phyloP scores from a whole-genome alignment of 2,113 vertebrate genomes.

The Bubo scandiacus region DNA sequence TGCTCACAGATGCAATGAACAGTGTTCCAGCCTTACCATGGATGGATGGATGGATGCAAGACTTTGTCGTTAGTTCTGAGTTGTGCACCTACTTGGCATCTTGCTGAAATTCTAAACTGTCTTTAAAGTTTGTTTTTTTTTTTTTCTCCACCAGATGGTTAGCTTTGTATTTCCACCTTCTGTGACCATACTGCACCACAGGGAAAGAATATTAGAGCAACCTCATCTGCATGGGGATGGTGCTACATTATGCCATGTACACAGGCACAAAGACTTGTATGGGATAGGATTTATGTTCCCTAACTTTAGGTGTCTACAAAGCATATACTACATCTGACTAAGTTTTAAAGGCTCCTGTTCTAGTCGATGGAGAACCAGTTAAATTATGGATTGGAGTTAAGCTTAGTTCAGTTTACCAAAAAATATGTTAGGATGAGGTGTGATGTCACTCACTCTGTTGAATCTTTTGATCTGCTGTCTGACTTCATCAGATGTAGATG shows the following conservation, averaged over 20 bases:
- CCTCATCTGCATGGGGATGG: not conserved
- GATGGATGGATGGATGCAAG: not conserved
- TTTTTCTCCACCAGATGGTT: not conserved
- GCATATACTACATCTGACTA: not conserved
- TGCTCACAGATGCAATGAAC: not conserved
- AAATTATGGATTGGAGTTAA: not conserved
- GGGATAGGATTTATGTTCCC: not conserved
- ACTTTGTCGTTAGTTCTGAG: not conserved
- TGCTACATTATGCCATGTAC: not conserved
- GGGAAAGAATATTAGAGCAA: not conserved
- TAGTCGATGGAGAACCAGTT: accelerated
- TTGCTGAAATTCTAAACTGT: not conserved
- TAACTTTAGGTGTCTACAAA: not conserved
- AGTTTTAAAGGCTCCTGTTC: not conserved
- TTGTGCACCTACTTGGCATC: not conserved
- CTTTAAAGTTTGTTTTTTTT: not conserved
- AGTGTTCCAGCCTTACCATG: not conserved
- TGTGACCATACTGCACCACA: not conserved
- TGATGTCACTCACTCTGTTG: not conserved
- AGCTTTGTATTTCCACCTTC: not conserved
- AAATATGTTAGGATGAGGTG: not conserved
- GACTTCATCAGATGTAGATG: not conserved
- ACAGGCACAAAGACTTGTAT: not conserved
- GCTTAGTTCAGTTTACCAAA: not conserved
- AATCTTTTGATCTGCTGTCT: not conserved